A percentile compares a stretch with the other conserved stretches of the same genome.
Conservation (phyloP, 1,140 invertebrate genomes). For the Samia ricini region DNA sequence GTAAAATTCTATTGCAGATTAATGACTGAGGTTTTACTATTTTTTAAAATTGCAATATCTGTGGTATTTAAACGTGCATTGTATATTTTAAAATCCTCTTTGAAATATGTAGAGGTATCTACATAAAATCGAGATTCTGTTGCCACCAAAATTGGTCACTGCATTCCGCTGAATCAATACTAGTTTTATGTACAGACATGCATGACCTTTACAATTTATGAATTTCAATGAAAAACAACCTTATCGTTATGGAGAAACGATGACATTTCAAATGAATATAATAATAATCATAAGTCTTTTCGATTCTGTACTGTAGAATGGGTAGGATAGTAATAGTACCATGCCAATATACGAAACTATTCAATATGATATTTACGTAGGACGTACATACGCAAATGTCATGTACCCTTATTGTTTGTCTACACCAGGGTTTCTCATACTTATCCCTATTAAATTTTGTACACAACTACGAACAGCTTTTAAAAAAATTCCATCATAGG, state of each 20-base stretch:
- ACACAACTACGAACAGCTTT: too few relatives aligned
- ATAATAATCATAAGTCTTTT: background rate
- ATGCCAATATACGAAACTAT: constrained; percentile 23
- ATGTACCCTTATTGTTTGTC: background rate
- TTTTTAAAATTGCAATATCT: too few relatives aligned
- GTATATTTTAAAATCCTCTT: too few relatives aligned
- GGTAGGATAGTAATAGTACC: constrained; percentile 4
- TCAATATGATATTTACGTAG: constrained; percentile 22
- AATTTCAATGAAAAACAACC: background rate
- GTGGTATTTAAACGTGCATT: too few relatives aligned
- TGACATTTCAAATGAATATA: background rate
- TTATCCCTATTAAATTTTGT: too few relatives aligned
- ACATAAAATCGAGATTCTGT: background rate
- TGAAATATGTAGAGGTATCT: too few relatives aligned
- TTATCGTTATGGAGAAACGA: background rate
- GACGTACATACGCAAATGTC: constrained; percentile 14
- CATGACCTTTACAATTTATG: background rate
- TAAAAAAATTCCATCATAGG: too few relatives aligned
- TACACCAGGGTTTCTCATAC: too few relatives aligned
- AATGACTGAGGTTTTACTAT: too few relatives aligned
- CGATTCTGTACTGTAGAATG: background rate
- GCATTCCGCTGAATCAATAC: background rate
- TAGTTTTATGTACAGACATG: background rate
- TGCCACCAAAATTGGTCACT: background rate
- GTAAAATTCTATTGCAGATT: too few relatives aligned